A percentile compares a stretch with the other conserved stretches of the same genome.
Evolutionary conservation across 1,140 invertebrate species (phyloP).

Genomic region (Atta cephalotes): DNA sequence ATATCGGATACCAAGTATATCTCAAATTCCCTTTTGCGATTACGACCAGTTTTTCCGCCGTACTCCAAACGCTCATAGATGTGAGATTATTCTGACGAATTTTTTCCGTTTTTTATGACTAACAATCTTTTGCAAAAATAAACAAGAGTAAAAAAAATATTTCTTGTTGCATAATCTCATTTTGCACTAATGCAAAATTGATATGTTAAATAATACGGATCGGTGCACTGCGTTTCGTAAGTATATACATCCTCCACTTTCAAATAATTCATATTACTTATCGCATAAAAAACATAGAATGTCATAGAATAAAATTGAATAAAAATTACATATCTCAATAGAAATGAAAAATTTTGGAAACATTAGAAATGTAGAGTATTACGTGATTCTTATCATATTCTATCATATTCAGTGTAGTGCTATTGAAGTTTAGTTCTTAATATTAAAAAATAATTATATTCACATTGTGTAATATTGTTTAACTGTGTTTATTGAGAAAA

Average conservation of each 20-base stretch:
- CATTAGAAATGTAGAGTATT: background rate
- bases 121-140: background rate
- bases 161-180: background rate
- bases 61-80: background rate
- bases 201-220: background rate
- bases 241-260: background rate
- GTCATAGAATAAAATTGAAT: background rate
- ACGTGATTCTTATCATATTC: background rate
- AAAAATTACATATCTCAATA: background rate
- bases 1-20: slow-evolving; percentile 41
- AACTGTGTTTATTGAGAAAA: background rate
- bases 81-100: background rate
- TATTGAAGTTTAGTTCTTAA: background rate
- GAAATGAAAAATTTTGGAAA: background rate
- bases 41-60: background rate
- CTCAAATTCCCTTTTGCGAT: slow-evolving; percentile 14
- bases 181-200: background rate
- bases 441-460: slow-evolving; percentile 4
- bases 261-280: background rate
- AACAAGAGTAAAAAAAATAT: background rate
- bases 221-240: background rate
- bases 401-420: background rate
- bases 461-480: background rate
- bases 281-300: background rate
- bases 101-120: background rate